Evolutionary conservation across 2,888 invertebrate genomes (phyloP).

Genomic region (Zeuzera pyrina): DNA sequence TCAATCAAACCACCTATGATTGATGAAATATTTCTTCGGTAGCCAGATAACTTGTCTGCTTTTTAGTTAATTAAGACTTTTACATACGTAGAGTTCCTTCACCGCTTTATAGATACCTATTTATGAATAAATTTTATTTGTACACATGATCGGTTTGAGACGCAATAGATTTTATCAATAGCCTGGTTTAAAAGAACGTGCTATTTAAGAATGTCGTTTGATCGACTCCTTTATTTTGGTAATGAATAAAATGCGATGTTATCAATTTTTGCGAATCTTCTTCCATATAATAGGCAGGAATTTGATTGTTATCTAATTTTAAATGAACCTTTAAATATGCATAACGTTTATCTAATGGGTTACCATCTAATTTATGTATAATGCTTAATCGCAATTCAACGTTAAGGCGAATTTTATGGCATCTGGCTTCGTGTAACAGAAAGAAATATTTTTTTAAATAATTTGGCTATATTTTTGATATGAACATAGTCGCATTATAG

Average conservation of each 20-base stretch:
- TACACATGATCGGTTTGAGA: constrained; percentile 10
- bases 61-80: constrained; percentile 65
- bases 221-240: constrained; percentile 25
- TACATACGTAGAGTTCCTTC: constrained; percentile 20
- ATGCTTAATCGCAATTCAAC: no score
- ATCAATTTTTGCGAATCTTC: constrained; percentile 19
- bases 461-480: no score
- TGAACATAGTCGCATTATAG: no score
- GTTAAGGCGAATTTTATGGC: no score
- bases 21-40: constrained; percentile 68
- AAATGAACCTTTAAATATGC: no score
- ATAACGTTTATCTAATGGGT: no score
- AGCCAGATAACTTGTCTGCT: constrained; percentile 67
- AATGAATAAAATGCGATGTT: constrained; percentile 25
- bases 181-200: constrained; percentile 21
- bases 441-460: no score
- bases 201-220: constrained; percentile 25
- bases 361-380: no score
- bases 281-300: no score
- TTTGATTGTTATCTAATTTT: no score
- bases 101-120: neutral
- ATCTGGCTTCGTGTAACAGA: no score
- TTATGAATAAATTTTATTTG: constrained; percentile 1
- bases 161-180: constrained; percentile 19
- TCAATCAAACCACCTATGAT: constrained; percentile 65